Conservation (phyloP, 2,888 invertebrate genomes). For the Nudaria mundana region DNA sequence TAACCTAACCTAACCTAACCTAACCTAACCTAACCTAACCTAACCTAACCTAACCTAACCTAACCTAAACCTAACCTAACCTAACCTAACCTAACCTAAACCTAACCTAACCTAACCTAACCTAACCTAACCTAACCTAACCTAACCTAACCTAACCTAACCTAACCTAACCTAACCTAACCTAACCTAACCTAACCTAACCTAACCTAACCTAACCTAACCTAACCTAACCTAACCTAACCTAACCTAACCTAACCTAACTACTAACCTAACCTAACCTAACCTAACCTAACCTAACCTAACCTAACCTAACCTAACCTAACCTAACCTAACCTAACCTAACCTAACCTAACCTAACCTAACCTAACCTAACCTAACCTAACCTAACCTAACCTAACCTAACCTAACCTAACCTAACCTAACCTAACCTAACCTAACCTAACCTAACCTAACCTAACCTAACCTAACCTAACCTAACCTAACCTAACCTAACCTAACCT, state of each 20-base stretch:
- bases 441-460: conserved; percentile 29
- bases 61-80: too few species aligned
- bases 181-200: conserved; percentile 19
- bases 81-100: too few species aligned
- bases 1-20: too few species aligned
- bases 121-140: conserved; percentile 18
- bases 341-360: conserved; percentile 17
- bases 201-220: conserved; percentile 20
- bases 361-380: conserved; percentile 21
- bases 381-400: conserved; percentile 25
- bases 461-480: conserved; percentile 22
- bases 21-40: conserved; percentile 21
- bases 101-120: conserved; percentile 12
- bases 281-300: conserved; percentile 22
- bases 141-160: conserved; percentile 24
- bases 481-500: conserved; percentile 12
- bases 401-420: conserved; percentile 19
- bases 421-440: conserved; percentile 25
- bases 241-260: conserved; percentile 21
- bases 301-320: conserved; percentile 26
- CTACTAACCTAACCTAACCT: too few species aligned
- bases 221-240: conserved; percentile 19
- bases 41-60: conserved; percentile 12
- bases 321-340: conserved; percentile 23
- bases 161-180: conserved; percentile 16